Conservation (phyloP, 2,888 invertebrate species). For the Cephus nigrinus region DNA sequence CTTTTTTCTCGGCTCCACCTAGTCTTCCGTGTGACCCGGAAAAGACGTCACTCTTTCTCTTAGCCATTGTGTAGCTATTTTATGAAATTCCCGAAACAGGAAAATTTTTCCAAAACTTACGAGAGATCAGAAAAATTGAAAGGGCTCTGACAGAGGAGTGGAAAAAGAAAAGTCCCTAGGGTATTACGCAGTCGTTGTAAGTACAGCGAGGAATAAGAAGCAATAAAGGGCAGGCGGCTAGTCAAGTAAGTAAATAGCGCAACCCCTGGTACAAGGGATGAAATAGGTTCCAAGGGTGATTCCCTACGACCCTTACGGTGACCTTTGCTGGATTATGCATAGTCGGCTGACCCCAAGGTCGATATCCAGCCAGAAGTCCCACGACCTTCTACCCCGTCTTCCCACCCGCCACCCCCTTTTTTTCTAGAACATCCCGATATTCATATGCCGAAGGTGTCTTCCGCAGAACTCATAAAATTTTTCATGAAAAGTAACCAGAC, state of each 20-base stretch:
- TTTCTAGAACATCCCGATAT: not conserved
- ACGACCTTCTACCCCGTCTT: not conserved
- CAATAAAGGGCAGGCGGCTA: not conserved
- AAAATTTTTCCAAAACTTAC: not conserved
- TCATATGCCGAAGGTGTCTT: not conserved
- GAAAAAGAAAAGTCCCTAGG: not conserved
- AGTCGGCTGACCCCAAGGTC: not conserved
- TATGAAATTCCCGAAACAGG: not conserved
- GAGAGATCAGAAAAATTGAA: not conserved
- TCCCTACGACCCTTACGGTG: not conserved
- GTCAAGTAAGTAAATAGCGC: not conserved
- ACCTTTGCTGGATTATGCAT: not conserved
- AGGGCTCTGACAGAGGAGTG: not conserved
- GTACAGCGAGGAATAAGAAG: not conserved
- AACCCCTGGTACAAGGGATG: not conserved
- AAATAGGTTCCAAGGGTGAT: not conserved
- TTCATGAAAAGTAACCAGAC: not conserved
- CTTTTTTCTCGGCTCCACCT: not conserved
- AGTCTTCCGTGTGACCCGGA: not conserved
- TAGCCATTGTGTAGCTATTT: not conserved
- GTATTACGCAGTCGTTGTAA: not conserved
- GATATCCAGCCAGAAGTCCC: not conserved
- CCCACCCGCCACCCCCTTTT: not conserved
- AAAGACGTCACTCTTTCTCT: not conserved
- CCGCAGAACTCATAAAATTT: not conserved